Conservation (phyloP, 2,113 vertebrate genomes). For the Dipodomys merriami region DNA sequence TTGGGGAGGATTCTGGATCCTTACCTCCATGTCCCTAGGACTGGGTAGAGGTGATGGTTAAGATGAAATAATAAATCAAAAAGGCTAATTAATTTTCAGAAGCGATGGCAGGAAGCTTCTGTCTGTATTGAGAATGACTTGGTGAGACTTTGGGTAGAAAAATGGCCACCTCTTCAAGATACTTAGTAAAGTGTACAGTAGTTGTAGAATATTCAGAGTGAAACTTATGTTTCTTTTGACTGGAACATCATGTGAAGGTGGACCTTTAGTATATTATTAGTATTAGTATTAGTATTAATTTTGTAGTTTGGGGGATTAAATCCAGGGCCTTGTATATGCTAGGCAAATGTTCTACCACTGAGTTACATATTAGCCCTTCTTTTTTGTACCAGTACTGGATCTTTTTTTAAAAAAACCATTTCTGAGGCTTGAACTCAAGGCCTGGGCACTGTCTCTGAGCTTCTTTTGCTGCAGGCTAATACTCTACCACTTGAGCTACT, state of each 20-base stretch:
- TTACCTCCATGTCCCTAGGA: neutral
- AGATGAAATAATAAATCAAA: neutral
- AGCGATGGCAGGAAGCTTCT: neutral
- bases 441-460: too few species aligned
- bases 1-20: neutral
- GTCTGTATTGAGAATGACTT: neutral
- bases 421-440: too few species aligned
- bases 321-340: too few species aligned
- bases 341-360: too few species aligned
- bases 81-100: neutral
- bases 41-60: neutral
- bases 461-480: too few species aligned
- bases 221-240: conserved; percentile 13
- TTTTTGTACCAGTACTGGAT: too few species aligned
- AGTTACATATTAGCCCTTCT: too few species aligned
- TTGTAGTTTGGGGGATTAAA: too few species aligned
- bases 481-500: too few species aligned
- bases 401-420: too few species aligned
- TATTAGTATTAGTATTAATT: too few species aligned
- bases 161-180: conserved; percentile 9
- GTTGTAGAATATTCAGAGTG: conserved; percentile 31
- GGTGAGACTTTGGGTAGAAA: neutral
- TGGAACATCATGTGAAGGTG: neutral
- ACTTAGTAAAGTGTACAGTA: neutral
- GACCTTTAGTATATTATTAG: neutral